Percentiles rank a stretch among this genome's conserved stretches.
phyloP scores from a whole-genome alignment of 2,797 vertebrate species.

The Ispidina picta region DNA sequence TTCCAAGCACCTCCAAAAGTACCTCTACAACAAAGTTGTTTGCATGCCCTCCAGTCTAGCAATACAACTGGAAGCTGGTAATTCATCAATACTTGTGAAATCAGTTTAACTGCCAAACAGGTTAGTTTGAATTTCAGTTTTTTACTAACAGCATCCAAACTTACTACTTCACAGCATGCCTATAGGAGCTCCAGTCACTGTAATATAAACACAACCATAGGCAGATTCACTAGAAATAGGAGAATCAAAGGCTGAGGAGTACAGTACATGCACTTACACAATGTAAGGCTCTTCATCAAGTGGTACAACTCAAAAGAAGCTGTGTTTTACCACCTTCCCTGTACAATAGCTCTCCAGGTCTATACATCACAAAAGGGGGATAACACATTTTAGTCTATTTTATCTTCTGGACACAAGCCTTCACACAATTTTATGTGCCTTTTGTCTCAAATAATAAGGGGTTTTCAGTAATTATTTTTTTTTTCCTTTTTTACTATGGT shows the following conservation, averaged over 20 bases:
- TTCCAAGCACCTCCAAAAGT: not conserved
- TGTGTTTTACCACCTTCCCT: not conserved
- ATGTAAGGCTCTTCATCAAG: not conserved
- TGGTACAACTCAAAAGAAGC: not conserved
- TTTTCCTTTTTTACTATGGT: not conserved
- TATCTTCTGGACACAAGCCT: not conserved
- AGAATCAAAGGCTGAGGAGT: not conserved
- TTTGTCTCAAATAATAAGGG: not conserved
- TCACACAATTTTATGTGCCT: not conserved
- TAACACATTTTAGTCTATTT: no score
- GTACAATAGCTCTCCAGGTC: not conserved
- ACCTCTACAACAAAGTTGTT: not conserved
- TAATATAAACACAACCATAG: not conserved
- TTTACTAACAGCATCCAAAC: not conserved
- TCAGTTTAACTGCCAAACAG: not conserved
- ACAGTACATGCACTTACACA: not conserved
- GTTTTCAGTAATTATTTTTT: not conserved
- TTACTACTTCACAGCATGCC: not conserved
- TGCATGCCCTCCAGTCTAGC: not conserved
- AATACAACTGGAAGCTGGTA: not conserved
- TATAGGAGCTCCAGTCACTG: not conserved
- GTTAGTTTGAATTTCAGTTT: not conserved
- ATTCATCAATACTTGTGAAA: not conserved
- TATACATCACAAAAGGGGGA: not conserved
- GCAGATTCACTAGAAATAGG: not conserved